Percentiles rank a stretch among this genome's conserved stretches.
These are phyloP conservation scores for Lepidurus arcticus DNA, from an alignment of 1,140 invertebrate species.

Conservation along the genomic window DNA sequence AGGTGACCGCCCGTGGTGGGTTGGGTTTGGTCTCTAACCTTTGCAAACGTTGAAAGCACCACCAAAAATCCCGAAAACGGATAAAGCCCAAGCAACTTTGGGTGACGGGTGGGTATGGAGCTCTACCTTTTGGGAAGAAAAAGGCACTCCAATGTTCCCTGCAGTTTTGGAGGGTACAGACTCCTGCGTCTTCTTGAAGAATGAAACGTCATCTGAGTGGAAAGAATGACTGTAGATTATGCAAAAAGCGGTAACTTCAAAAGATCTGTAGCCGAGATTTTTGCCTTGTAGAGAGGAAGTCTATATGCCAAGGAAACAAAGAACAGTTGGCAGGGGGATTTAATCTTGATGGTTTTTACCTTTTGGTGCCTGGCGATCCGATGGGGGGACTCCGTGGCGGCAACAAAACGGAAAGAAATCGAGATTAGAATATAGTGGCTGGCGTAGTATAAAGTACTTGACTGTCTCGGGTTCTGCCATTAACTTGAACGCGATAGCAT, in stretches of 20 bases:
- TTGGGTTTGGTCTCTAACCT: neutral
- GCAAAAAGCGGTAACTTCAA: slow-evolving; percentile 8
- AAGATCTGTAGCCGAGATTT: neutral
- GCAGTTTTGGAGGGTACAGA: neutral
- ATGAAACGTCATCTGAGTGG: slow-evolving; percentile 21
- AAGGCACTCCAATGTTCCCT: slow-evolving; percentile 2
- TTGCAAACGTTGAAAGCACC: neutral
- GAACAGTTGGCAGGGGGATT: slow-evolving; percentile 17
- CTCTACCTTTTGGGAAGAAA: slow-evolving; percentile 5
- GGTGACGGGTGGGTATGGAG: neutral
- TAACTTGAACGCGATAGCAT: slow-evolving; percentile 18
- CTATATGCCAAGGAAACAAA: slow-evolving; percentile 15
- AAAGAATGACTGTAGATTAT: slow-evolving; percentile 19
- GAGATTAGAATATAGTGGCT: slow-evolving; percentile 16
- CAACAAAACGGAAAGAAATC: slow-evolving; percentile 6
- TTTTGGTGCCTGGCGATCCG: slow-evolving; percentile 17
- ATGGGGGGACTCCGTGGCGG: slow-evolving; percentile 19
- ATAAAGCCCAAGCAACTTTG: neutral
- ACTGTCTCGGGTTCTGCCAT: slow-evolving; percentile 19
- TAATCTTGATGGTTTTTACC: slow-evolving; percentile 22
- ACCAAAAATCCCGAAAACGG: neutral
- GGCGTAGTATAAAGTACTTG: slow-evolving; percentile 19
- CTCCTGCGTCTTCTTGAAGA: slow-evolving; percentile 8
- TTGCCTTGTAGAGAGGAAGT: neutral
- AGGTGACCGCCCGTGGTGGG: slow-evolving; percentile 13